Conservation (phyloP, 2,113 vertebrate genomes). For the Pongo pygmaeus region DNA sequence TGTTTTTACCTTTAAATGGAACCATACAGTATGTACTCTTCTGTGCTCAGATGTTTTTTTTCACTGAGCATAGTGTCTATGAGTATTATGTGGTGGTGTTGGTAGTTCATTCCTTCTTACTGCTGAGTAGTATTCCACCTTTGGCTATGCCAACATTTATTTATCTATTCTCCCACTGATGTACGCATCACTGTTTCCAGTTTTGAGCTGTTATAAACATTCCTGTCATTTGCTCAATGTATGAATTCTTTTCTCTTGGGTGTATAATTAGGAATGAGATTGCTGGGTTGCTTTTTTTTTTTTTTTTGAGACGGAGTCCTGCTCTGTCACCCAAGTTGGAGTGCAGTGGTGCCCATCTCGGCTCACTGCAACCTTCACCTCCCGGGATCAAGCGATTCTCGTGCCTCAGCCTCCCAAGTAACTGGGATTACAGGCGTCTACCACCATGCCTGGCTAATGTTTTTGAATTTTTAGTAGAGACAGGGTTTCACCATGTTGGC, state of each 20-base stretch:
- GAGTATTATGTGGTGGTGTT: neutral
- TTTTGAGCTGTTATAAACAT: neutral
- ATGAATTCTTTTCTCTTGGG: neutral
- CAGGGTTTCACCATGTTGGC: too few relatives aligned
- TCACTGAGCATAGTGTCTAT: neutral
- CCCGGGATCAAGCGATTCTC: too few relatives aligned
- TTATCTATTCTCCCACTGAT: neutral
- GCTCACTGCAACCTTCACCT: too few relatives aligned
- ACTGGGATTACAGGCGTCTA: too few relatives aligned
- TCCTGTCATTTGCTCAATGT: neutral
- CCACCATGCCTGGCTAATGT: too few relatives aligned
- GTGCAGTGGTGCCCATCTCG: too few relatives aligned
- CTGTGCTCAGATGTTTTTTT: neutral
- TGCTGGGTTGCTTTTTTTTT: neutral
- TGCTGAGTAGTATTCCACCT: neutral
- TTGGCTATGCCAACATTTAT: neutral
- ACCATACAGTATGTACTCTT: neutral
- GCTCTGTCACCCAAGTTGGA: too few relatives aligned
- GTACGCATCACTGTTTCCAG: neutral
- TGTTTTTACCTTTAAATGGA: neutral
- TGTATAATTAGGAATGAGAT: constrained; percentile 3
- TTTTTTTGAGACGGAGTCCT: too few relatives aligned
- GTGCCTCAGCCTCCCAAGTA: too few relatives aligned
- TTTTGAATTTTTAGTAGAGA: too few relatives aligned
- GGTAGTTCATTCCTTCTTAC: neutral